Evolutionary conservation across 2,113 vertebrate species (phyloP), one percentile per base, ranked within the genome.

Genomic region (Catharus bicknelli): DNA sequence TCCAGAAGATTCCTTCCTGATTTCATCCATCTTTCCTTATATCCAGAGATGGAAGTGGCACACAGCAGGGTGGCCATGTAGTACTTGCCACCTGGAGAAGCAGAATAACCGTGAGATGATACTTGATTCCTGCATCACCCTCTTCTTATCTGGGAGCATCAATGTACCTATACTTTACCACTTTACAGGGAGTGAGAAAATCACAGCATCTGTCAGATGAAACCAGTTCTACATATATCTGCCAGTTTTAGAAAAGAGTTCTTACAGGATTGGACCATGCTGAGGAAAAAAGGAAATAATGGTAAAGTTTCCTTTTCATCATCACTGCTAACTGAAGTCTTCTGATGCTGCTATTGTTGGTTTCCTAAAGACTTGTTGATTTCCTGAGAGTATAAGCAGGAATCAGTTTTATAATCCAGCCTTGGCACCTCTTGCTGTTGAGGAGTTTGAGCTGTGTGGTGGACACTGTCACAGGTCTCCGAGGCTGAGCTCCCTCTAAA

Each of bases 61-160:
- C 13, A 47, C 32, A 62, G 30, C 9, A 70, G 43, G 3, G 50
- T 5, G 4, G 27, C 18, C 7, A 30, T 0, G 1, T 27, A 50
- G 40, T 16, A 21, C 20, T 47, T 21, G 27, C 30, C 55, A 59
- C 19, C 16, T 75, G 53, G 25, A 50, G 61, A 53, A 63, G 30
- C 10, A 26, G 2, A 51, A 34, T 38, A 81, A 66, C 26, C 22
- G 42, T 1, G 3, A 76, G 25, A n/a, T 88, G 11, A 25, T 67
- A 45, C 19, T 30, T 2, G 1, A 42, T 70, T 93, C 36, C 32
- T 48, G 13, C 43, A 59, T 66, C 29, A 34, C 9, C 7, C 25
- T 77, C 10, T 83, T 68, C 38, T 21, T n/a, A 18, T 76, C 32
- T 3, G 17, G 59, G 36, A 92, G 15, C 29, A 51, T 43, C 61